Conservation (phyloP, 1,140 invertebrate genomes). For the Brachionus asplanchnoidis region DNA sequence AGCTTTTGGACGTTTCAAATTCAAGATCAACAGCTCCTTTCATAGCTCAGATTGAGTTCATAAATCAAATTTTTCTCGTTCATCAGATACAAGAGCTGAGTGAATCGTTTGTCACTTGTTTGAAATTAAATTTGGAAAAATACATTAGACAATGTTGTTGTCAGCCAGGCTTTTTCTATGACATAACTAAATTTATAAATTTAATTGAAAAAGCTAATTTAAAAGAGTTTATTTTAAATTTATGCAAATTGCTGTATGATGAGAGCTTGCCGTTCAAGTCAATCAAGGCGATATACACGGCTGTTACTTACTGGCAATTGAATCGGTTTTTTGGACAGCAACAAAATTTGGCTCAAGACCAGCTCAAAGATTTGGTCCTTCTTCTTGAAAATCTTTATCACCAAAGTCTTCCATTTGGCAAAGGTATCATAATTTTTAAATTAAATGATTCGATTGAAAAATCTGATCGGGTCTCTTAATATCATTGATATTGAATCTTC, state of each 20-base stretch:
- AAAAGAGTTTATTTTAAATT: neutral
- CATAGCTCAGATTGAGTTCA: slow-evolving; percentile 11
- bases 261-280: neutral
- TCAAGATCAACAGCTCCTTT: neutral
- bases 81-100: neutral
- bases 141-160: neutral
- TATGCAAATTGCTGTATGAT: neutral
- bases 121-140: neutral
- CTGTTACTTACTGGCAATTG: slow-evolving; percentile 15
- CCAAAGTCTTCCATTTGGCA: neutral
- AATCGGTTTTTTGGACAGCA: slow-evolving; percentile 19
- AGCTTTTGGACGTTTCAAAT: neutral
- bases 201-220: neutral
- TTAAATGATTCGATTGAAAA: neutral
- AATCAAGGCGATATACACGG: neutral
- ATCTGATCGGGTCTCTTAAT: neutral
- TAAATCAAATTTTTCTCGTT: neutral
- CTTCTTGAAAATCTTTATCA: neutral
- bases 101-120: neutral
- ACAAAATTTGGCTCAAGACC: neutral
- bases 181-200: neutral
- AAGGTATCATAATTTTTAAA: neutral
- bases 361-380: neutral
- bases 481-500: too few relatives aligned
- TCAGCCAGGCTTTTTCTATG: slow-evolving; percentile 30